phyloP scores from a whole-genome alignment of 1,140 invertebrate genomes.

The Marisa cornuarietis region DNA sequence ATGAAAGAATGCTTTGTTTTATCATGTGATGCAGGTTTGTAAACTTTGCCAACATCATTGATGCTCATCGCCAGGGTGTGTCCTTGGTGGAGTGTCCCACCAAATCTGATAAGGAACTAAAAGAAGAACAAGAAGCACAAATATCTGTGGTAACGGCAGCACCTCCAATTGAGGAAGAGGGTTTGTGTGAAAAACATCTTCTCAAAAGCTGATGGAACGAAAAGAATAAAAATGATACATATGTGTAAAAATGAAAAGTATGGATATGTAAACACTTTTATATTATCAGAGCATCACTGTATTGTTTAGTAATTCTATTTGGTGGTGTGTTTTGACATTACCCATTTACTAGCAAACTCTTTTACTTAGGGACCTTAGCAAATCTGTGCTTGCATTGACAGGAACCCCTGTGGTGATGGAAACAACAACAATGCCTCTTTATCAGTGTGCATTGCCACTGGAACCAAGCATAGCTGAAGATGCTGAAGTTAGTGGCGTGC shows the following conservation, averaged over 20 bases:
- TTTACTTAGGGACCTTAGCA: neutral
- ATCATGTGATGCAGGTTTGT: constrained; percentile 68
- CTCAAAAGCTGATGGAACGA: too few species aligned
- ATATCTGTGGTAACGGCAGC: neutral
- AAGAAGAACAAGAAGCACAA: neutral
- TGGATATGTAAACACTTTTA: too few species aligned
- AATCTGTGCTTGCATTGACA: neutral
- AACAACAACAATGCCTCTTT: constrained; percentile 39
- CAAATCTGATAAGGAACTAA: constrained; percentile 9
- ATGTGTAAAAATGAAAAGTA: too few species aligned
- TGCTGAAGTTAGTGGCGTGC: constrained; percentile 41
- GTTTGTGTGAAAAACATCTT: constrained; percentile 3
- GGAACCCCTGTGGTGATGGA: neutral
- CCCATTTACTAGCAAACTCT: too few species aligned
- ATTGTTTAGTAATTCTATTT: too few species aligned
- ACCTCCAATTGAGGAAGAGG: constrained; percentile 3
- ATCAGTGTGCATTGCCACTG: constrained; percentile 68
- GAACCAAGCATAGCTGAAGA: constrained; percentile 51
- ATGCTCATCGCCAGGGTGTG: constrained; percentile 73
- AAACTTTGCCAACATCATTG: constrained; percentile 78
- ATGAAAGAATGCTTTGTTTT: too few species aligned
- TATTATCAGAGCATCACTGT: too few species aligned
- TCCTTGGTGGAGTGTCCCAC: constrained; percentile 76
- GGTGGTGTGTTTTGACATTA: too few species aligned
- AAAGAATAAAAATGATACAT: too few species aligned